Percentiles rank a stretch among this genome's conserved stretches.
Conservation (phyloP, 1,140 invertebrate genomes). For the Atopsyche davidsoni region DNA sequence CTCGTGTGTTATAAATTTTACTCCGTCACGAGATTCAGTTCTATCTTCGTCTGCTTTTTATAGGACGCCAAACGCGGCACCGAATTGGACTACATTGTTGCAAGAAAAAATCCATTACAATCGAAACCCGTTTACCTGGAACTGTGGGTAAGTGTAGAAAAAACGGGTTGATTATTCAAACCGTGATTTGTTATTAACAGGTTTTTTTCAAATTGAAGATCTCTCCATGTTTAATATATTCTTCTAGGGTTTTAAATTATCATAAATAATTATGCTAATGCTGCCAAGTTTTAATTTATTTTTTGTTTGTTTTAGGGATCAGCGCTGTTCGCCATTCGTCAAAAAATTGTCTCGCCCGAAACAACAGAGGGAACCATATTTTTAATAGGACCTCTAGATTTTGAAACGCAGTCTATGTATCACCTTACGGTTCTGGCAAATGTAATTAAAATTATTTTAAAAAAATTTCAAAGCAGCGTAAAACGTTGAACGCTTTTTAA, state of each 20-base stretch:
- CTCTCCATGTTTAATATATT: background rate
- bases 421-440: conserved; percentile 73
- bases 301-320: conserved; percentile 51
- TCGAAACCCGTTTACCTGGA: conserved; percentile 73
- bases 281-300: conserved; percentile 6
- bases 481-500: conserved; percentile 2
- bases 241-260: too few species aligned
- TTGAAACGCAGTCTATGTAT: conserved; percentile 79
- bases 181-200: conserved; percentile 24
- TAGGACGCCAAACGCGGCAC: conserved; percentile 73
- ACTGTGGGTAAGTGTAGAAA: conserved; percentile 57
- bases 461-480: too few species aligned
- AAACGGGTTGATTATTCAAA: conserved; percentile 25
- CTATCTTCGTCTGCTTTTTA: conserved; percentile 33
- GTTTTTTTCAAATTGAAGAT: conserved; percentile 2
- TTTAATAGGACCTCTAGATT: conserved; percentile 69
- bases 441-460: conserved; percentile 52
- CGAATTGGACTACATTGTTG: conserved; percentile 74
- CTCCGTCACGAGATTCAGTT: conserved; percentile 17
- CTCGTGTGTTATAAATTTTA: conserved; percentile 3
- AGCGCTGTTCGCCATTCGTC: conserved; percentile 67
- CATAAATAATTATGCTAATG: background rate
- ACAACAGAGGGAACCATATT: conserved; percentile 70
- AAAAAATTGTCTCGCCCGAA: conserved; percentile 65
- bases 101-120: conserved; percentile 67